Evolutionary conservation across 2,113 vertebrate species (phyloP), one percentile per base, ranked within the genome.

Genomic region (Cinclus mexicanus): DNA sequence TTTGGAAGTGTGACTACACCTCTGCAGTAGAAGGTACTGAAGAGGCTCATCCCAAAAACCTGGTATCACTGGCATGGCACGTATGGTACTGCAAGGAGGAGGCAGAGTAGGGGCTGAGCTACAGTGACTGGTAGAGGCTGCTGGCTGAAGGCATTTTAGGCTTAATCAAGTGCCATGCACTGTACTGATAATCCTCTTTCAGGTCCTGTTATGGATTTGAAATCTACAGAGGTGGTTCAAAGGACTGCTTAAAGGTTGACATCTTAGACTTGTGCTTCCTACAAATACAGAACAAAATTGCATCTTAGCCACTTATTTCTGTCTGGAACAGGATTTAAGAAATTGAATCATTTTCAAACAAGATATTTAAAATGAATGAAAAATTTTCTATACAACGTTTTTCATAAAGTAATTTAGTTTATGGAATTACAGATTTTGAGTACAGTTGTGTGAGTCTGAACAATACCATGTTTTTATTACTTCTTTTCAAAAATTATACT

Each of bases 21-120:
- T 87, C 33, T 71, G 33, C 46, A 44, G 20, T 6, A 42, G 37
- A 15, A 68, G 42, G 31, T 61, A 44, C 24, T 14, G 31, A 44
- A 39, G 21, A 77, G 18, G 7, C 23, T 76, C 9, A 50, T 56
- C 26, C 2, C 2, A 59, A 67, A 80, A 39, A 2, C 2, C 3
- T 1, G 1, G 0, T 52, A 35, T 67, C 72, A 44, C n/a, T 53
- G 31, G 2, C 1, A 1, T 14, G 31, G 46, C 1, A 0, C 2
- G 19, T 31, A 6, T 10, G 16, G n/a, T 6, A 14, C 24, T 14
- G 29, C 2, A 0, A 67, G 16, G 5, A 25, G 14, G n/a, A 42
- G 31, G 28, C 47, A n/a, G 1, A 0, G n/a, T 1, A 15, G 6
- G 22, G 68, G 46, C 28, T 91, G 47, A n/a, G 37, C 60, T 23